Conservation (phyloP, 53 echinoderm and acorn worm species). For the Paracentrotus lividus region DNA sequence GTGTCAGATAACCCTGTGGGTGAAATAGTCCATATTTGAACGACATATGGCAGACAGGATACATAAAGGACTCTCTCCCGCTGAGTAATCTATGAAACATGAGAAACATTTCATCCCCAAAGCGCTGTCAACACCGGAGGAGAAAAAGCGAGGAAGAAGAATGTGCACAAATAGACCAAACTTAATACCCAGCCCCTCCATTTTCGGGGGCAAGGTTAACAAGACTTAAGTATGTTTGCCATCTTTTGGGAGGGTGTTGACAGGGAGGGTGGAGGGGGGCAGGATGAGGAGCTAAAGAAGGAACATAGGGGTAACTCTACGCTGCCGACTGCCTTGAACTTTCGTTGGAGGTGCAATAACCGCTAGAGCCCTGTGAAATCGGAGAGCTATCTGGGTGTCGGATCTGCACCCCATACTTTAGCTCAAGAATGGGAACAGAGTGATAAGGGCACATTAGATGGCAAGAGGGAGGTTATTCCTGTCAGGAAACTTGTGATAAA, state of each 20-base stretch:
- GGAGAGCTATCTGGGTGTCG: slow-evolving; percentile 55
- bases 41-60: slow-evolving; percentile 45
- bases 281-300: not conserved
- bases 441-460: slow-evolving; percentile 41
- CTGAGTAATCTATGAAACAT: slow-evolving; percentile 63
- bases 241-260: slow-evolving; percentile 51
- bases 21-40: slow-evolving; percentile 28
- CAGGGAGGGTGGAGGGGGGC: slow-evolving; percentile 1
- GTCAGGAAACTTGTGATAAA: slow-evolving; percentile 29
- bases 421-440: slow-evolving; percentile 61
- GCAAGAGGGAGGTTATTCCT: not conserved
- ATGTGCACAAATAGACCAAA: slow-evolving; percentile 57
- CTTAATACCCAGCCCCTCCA: slow-evolving; percentile 38
- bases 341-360: slow-evolving; percentile 64
- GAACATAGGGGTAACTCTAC: slow-evolving; percentile 41
- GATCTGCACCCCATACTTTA: slow-evolving; percentile 50
- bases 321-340: slow-evolving; percentile 57
- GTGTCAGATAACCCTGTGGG: not conserved
- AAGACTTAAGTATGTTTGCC: slow-evolving; percentile 57
- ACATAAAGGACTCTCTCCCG: slow-evolving; percentile 47
- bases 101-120: slow-evolving; percentile 50
- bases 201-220: slow-evolving; percentile 43
- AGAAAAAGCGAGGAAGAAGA: slow-evolving; percentile 50
- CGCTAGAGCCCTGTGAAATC: slow-evolving; percentile 58
- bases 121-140: slow-evolving; percentile 36